Evolutionary conservation across 2,113 vertebrate genomes (phyloP).

Genomic region (Oreocharis arfaki): DNA sequence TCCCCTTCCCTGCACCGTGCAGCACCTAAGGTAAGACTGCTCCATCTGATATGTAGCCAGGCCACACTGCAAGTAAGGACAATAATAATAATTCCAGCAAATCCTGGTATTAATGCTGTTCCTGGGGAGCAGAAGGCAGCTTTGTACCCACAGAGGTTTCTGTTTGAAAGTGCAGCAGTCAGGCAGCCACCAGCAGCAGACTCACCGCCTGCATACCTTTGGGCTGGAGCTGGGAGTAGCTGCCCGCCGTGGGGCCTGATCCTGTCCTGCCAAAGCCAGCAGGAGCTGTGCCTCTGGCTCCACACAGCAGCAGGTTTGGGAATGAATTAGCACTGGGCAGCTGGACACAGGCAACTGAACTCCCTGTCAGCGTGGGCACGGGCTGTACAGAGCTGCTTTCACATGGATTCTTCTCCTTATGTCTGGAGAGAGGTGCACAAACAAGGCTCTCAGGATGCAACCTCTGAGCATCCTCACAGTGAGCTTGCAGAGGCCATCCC

Average conservation of each 20-base stretch:
- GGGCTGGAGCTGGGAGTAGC: neutral
- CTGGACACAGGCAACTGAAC: rapidly evolving
- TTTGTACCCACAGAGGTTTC: neutral
- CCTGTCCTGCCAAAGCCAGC: rapidly evolving
- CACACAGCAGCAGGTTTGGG: rapidly evolving
- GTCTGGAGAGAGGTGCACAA: neutral
- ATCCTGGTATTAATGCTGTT: neutral
- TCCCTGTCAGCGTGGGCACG: rapidly evolving
- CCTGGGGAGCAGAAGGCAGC: neutral
- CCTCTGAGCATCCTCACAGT: rapidly evolving
- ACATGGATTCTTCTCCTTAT: neutral
- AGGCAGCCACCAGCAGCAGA: neutral
- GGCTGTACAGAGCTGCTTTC: neutral
- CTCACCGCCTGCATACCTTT: rapidly evolving
- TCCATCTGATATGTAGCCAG: rapidly evolving
- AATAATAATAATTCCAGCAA: neutral
- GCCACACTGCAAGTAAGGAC: neutral
- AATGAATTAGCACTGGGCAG: rapidly evolving
- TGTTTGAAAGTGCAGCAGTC: neutral
- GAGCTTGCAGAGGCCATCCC: neutral
- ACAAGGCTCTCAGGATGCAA: rapidly evolving
- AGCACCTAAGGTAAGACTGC: neutral
- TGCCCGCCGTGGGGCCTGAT: neutral
- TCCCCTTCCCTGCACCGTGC: neutral
- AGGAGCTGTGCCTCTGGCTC: neutral